Evolutionary conservation across 2,888 invertebrate species (phyloP).

Genomic region (Cerastis leucographa): DNA sequence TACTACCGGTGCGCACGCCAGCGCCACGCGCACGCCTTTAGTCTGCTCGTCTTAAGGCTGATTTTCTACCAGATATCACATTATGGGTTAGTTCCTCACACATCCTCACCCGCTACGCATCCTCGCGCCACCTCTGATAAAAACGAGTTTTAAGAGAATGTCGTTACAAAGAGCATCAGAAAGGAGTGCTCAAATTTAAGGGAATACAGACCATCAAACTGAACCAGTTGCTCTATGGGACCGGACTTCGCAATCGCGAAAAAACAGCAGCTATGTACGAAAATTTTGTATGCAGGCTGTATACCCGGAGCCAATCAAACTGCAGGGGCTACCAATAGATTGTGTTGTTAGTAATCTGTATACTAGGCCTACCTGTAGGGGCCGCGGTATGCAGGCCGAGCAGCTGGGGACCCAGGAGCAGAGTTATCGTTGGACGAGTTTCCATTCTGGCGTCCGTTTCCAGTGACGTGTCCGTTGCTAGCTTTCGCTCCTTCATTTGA

Average conservation of each 20-base stretch:
- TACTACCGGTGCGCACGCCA: background rate
- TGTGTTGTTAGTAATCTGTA: background rate
- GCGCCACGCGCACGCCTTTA: background rate
- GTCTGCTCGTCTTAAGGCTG: background rate
- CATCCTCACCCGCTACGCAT: background rate
- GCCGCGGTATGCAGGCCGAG: conserved; percentile 77
- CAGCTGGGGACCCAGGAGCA: conserved; percentile 76
- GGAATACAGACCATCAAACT: background rate
- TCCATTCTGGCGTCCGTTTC: conserved; percentile 61
- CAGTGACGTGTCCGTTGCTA: conserved; percentile 57
- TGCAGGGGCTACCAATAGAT: background rate
- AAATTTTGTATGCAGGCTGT: background rate
- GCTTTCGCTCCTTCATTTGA: conserved; percentile 70
- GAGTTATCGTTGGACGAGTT: conserved; percentile 72
- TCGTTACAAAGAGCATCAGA: background rate
- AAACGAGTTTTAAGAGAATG: background rate
- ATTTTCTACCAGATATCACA: background rate
- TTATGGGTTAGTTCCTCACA: background rate
- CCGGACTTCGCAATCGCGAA: too few relatives aligned
- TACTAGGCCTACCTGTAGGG: conserved; percentile 79
- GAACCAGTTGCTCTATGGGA: background rate
- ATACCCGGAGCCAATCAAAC: background rate
- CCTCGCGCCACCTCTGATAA: background rate
- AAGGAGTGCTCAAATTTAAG: background rate
- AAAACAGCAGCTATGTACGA: background rate